Conservation (phyloP, 1,140 invertebrate species). For the Phymastichus coffea region DNA sequence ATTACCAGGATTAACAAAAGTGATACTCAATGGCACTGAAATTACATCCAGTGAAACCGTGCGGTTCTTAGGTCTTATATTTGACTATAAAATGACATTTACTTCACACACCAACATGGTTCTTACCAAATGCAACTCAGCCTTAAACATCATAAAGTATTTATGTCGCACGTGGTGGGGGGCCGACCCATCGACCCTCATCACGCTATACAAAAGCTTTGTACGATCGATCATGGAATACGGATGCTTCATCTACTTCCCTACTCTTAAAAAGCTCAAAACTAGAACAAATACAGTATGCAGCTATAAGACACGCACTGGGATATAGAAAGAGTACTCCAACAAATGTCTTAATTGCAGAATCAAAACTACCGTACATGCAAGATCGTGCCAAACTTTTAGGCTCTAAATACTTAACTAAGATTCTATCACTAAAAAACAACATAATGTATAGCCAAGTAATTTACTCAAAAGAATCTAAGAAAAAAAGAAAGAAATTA, state of each 20-base stretch:
- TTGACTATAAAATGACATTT: slow-evolving; percentile 13
- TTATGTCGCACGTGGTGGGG: slow-evolving; percentile 7
- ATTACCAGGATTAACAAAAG: neutral
- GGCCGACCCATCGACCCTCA: neutral
- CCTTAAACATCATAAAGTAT: slow-evolving; percentile 7
- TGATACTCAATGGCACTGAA: neutral
- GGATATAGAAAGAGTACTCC: too few species aligned
- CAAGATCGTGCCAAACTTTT: too few species aligned
- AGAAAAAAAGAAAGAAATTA: neutral
- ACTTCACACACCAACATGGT: too few species aligned
- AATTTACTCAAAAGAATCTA: neutral
- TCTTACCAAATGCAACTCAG: too few species aligned
- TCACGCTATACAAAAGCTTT: too few species aligned
- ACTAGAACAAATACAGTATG: too few species aligned
- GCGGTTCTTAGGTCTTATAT: slow-evolving; percentile 1
- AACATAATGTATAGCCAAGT: neutral
- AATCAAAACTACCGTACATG: too few species aligned
- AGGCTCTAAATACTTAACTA: neutral
- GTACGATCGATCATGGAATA: too few species aligned
- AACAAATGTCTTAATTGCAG: too few species aligned
- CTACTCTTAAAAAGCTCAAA: neutral
- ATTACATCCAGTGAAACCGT: neutral
- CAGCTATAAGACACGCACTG: neutral
- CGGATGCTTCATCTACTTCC: neutral
- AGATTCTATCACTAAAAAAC: neutral